Evolutionary conservation across 1,140 invertebrate species (phyloP), one percentile per base, ranked within the genome.

Genomic region (Triops longicaudatus): DNA sequence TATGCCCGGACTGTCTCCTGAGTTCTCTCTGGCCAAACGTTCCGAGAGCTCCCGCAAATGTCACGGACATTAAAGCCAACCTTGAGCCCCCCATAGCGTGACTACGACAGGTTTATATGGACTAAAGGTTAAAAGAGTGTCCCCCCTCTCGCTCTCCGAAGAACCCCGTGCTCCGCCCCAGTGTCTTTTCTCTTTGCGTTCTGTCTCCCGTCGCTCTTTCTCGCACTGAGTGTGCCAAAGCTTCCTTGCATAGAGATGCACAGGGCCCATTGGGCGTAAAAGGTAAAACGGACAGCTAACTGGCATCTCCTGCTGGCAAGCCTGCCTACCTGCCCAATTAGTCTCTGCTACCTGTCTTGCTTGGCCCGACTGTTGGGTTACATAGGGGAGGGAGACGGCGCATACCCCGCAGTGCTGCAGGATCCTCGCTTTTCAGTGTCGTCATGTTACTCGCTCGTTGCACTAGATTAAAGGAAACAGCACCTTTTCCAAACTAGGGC

Each of bases 271-370:
- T 63, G 50, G 31, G 31, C 31, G 31, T 22, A 63, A 22, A 63
- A 63, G 50, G 50, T 63, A 63, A 63, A 63, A 63, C 31, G 50
- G 50, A 63, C 50, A 63, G 50, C 50, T n/a, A 63, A 63, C 50
- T 63, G 50, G 50, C 50, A 63, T 17, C 50, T 63, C 50, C 50
- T 63, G 50, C 50, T 63, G 50, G 10, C 14, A 63, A 63, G 50
- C 14, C 50, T 63, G 50, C 50, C 50, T 63, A 63, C 50, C 50
- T 63, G 50, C 50, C 50, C 50, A 63, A 63, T 63, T 63, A 63
- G 50, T 63, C 50, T 63, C 1, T n/a, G 50, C 50, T 63, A 63
- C 50, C 50, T 63, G 50, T 63, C 50, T 63, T 63, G 50, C 50
- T 63, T 63, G 50, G 31, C 50, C 50, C 50, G 22, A 6, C 50